These are phyloP conservation scores for Anoplopoma fimbria DNA, from an alignment of 2,113 vertebrate genomes.

Conservation along the genomic window DNA sequence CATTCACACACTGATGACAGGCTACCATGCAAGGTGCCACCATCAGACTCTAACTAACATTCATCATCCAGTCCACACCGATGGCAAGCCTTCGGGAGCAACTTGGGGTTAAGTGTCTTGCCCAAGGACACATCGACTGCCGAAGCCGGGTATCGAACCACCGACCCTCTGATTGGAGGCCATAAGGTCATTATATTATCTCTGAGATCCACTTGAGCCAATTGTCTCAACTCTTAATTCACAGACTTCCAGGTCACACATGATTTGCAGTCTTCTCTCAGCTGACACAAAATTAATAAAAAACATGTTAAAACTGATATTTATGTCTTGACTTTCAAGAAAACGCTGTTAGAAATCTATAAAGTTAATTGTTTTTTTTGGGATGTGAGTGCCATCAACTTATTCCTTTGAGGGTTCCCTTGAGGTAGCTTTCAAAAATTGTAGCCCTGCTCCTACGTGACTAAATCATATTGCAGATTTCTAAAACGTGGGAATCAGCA, in stretches of 20 bases:
- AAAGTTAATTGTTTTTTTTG: constrained; percentile 22
- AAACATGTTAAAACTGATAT: not conserved
- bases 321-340: constrained; percentile 1
- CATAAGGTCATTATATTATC: not conserved
- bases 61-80: no score
- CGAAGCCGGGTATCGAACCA: no score
- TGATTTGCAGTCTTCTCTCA: not conserved
- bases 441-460: not conserved
- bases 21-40: no score
- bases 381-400: constrained; percentile 11
- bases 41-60: no score
- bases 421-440: constrained; percentile 28
- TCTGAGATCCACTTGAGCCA: not conserved
- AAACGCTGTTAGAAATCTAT: constrained; percentile 20
- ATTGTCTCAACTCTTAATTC: not conserved
- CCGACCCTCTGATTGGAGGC: no score
- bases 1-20: no score
- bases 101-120: no score
- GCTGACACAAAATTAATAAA: not conserved
- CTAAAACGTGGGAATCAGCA: constrained; percentile 22
- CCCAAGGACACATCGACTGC: no score
- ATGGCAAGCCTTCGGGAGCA: no score
- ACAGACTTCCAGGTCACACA: not conserved
- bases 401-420: constrained; percentile 4
- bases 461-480: constrained; percentile 16